These are phyloP conservation scores for Pteruthius melanotis DNA, from an alignment of 2,113 vertebrate genomes.

Conservation along the genomic window DNA sequence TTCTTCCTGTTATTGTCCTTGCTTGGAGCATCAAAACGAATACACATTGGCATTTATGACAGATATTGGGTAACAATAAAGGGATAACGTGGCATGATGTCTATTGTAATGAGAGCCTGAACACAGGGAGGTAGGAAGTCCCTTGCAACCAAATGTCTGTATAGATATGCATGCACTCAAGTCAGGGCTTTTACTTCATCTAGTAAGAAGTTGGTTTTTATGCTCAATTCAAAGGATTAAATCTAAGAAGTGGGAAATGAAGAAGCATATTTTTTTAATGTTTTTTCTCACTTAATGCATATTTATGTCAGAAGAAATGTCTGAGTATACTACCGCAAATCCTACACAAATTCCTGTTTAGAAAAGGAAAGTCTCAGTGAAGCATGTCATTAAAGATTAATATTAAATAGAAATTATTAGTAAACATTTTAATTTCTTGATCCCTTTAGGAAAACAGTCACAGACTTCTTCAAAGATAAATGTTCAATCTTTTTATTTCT, in stretches of 20 bases:
- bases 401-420: background rate
- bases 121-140: background rate
- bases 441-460: background rate
- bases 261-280: background rate
- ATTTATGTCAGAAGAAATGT: background rate
- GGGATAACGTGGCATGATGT: fast-evolving
- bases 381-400: background rate
- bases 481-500: background rate
- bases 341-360: background rate
- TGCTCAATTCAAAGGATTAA: background rate
- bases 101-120: background rate
- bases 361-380: background rate
- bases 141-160: background rate
- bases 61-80: background rate
- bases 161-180: background rate
- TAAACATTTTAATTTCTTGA: background rate
- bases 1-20: background rate
- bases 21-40: background rate
- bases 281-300: background rate
- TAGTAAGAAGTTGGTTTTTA: background rate
- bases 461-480: background rate
- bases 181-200: background rate
- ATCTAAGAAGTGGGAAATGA: background rate
- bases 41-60: background rate
- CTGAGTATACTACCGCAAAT: background rate